phyloP scores from a whole-genome alignment of 53 echinoderm and acorn worm species.

The Pentamera pediparva region DNA sequence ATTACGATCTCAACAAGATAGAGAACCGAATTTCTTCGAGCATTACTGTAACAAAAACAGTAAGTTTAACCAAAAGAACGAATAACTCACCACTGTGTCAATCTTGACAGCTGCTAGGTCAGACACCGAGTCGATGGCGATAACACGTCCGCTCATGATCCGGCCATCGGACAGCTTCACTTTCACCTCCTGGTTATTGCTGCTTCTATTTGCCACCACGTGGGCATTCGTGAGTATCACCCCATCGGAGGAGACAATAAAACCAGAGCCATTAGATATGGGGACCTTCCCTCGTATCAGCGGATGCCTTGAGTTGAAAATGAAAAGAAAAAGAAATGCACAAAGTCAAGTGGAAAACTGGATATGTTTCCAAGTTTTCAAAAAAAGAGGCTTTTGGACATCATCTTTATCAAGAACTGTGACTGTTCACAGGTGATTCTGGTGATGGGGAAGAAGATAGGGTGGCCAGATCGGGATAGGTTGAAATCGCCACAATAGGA shows the following conservation, averaged over 20 bases:
- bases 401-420: too few species aligned
- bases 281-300: conserved; percentile 55
- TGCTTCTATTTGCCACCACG: conserved; percentile 93
- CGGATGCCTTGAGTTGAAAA: conserved; percentile 58
- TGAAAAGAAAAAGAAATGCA: neutral
- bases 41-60: too few species aligned
- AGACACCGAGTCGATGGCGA: conserved; percentile 83
- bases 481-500: too few species aligned
- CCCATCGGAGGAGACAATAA: conserved; percentile 87
- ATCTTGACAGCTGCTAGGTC: conserved; percentile 87
- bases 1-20: too few species aligned
- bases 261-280: conserved; percentile 92
- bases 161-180: conserved; percentile 86
- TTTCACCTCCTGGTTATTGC: conserved; percentile 72
- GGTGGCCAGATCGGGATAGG: too few species aligned
- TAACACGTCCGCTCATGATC: conserved; percentile 68
- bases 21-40: too few species aligned
- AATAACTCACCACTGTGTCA: conserved; percentile 40
- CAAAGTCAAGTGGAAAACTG: too few species aligned
- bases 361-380: too few species aligned
- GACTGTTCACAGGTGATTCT: too few species aligned
- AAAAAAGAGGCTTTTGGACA: too few species aligned
- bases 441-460: too few species aligned
- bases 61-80: too few species aligned
- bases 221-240: conserved; percentile 96